Base-by-base conservation (phyloP, 2,797 vertebrate genomes). In the Enteromius paludinosus region DNA sequence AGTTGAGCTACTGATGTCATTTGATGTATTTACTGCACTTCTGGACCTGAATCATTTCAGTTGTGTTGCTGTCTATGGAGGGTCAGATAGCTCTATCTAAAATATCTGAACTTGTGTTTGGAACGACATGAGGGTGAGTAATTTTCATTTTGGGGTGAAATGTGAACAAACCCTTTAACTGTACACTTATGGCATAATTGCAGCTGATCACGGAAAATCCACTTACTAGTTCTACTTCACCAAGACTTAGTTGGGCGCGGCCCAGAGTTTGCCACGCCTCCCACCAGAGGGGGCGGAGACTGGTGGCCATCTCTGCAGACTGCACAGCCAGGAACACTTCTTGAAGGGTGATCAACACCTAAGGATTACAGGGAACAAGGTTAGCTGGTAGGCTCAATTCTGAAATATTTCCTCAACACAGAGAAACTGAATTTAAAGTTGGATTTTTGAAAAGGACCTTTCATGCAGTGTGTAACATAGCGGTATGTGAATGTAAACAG, bases 241-340 rank as follows among this genome's bases (percentile, higher is more conserved):
- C 97, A 82, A 99, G 90, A 88, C 95, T 96, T 87, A 99, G 95
- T 88, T 99, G 98, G 23, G 97, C 96, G 4, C 97, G 96, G 76
- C 97, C 98, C 87, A 99, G 87, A 43, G 97, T 99, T 89, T 97
- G 98, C 97, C 97, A 96, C 56, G 95, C 96, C 87, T 98, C 97
- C 96, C 97, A 98, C 90, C 96, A 98, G 73, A 93, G 92, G 43
- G 97, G 95, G 56, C 95, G 95, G 84, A 96, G 92, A 89, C 96
- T 97, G 59, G 97, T 94, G 6, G 96, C 97, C 94, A 93, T 96
- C 93, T 99, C 97, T 25, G 97, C 97, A 7, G 97, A 96, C 87
- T 96, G 96, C 70, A 99, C 97, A 0, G 97, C 98, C 62, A 96
- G 97, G 83, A 99, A 99, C 88, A 96, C 95, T 86, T 99, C 97